Evolutionary conservation across 1,140 invertebrate genomes (phyloP), one percentile per base, ranked within the genome.

Genomic region (Drosophila serrata): DNA sequence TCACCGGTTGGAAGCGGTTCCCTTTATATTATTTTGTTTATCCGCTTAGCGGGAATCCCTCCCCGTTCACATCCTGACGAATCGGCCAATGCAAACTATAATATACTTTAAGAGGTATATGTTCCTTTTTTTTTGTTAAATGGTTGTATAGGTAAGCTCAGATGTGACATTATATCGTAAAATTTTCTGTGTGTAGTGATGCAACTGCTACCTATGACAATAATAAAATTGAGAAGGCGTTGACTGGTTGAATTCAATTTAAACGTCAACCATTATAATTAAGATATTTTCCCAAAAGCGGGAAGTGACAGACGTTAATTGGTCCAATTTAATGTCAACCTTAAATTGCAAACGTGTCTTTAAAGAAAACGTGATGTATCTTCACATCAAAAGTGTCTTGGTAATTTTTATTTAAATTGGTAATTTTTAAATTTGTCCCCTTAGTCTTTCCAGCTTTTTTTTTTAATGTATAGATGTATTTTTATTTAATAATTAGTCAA

Each of bases 1-100:
- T 64, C 59, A 56, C 67, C 45, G 60, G 60, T 59, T 77, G 40
- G 2, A 58, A 67, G 58, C 61, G 61, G 76, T 76, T 84, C 42
- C 37, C 42, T 53, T 51, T 37, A 40, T 22, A 45, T 24, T 40
- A 29, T 29, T 40, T 70, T 42, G 29, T 33, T 61, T 61, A 64
- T 61, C 37, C 57, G 27, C 4, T 48, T 51, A 22, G 45, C 56
- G 61, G 62, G 57, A 29, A 27, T 60, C 11, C 35, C 42, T 11
- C 27, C 6, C 24, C 9, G 7, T 13, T 46, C 15, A 40, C 31
- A 64, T 68, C 64, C 64, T 65, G 11, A 49, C 8, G 15, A 42
- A 42, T 42, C 8, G 11, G 13, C 12, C 13, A 64, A n/a, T 15
- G 11, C 9, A 27, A 24, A 19, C 12, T 57, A 7, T 35, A 6